phyloP scores from a whole-genome alignment of 2,797 vertebrate genomes.

The Aeoliscus strigatus region DNA sequence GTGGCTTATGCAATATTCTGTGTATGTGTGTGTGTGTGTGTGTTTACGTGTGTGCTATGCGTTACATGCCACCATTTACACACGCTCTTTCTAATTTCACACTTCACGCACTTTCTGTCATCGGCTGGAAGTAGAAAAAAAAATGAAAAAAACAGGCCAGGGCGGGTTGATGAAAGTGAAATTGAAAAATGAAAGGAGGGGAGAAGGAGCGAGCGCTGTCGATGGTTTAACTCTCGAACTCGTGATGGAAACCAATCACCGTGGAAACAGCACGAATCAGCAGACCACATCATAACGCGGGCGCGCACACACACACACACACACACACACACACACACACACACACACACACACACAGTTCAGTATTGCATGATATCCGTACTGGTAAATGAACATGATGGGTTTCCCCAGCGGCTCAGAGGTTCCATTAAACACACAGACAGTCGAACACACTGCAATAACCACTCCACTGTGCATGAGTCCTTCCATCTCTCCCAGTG shows the following conservation, averaged over 20 bases:
- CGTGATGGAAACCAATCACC: slow-evolving; percentile 72
- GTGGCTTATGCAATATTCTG: slow-evolving; percentile 50
- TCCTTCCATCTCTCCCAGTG: slow-evolving; percentile 35
- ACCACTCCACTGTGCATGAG: slow-evolving; percentile 19
- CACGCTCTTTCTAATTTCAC: slow-evolving; percentile 74
- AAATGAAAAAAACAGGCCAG: slow-evolving; percentile 60
- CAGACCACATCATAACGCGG: slow-evolving; percentile 46
- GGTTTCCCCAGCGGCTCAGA: slow-evolving; percentile 56
- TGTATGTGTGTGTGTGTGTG: slow-evolving; percentile 23
- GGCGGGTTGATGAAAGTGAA: slow-evolving; percentile 67
- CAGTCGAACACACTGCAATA: slow-evolving; percentile 50
- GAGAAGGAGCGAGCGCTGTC: slow-evolving; percentile 50
- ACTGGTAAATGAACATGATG: slow-evolving; percentile 66
- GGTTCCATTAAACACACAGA: slow-evolving; percentile 65
- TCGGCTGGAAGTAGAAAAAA: slow-evolving; percentile 64
- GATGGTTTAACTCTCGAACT: slow-evolving; percentile 54
- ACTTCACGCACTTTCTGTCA: slow-evolving; percentile 71
- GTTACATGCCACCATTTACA: slow-evolving; percentile 69
- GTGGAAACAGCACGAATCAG: slow-evolving; percentile 68
- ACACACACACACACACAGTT: slow-evolving; percentile 22
- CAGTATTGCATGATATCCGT: slow-evolving; percentile 53
- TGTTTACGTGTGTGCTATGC: slow-evolving; percentile 48
- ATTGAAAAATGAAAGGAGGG: slow-evolving; percentile 73
- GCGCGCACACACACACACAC: slow-evolving; percentile 29
- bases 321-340: slow-evolving; percentile 4